A percentile compares a stretch with the other conserved stretches of the same genome.
phyloP scores from a whole-genome alignment of 1,140 invertebrate genomes.

The Chrysopa pallens region DNA sequence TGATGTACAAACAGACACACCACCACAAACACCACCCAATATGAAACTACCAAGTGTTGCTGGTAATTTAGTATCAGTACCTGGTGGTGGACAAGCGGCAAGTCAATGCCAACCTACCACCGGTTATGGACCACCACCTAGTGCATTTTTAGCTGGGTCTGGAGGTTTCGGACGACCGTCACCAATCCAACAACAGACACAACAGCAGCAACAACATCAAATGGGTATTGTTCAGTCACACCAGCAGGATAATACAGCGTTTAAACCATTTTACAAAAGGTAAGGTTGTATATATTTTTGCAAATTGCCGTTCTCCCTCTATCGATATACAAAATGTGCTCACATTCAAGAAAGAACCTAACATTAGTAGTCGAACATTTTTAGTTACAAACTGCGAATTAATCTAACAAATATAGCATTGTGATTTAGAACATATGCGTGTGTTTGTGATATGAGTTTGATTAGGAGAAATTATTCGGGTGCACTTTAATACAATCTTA shows the following conservation, averaged over 20 bases:
- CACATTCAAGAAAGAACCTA: no score
- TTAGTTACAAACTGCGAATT: no score
- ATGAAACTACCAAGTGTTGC: slow-evolving; percentile 67
- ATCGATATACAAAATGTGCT: no score
- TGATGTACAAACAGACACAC: slow-evolving; percentile 77
- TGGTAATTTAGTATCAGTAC: slow-evolving; percentile 35
- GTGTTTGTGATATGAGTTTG: no score
- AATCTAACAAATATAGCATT: no score
- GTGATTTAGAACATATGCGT: no score
- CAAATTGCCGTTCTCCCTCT: no score
- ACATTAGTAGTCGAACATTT: no score
- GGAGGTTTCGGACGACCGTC: slow-evolving; percentile 27
- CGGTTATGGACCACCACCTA: slow-evolving; percentile 8
- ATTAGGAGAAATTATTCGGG: no score
- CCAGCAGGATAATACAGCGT: slow-evolving; percentile 46
- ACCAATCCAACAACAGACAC: slow-evolving; percentile 30
- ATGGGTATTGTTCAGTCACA: slow-evolving; percentile 31
- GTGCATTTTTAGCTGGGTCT: slow-evolving; percentile 21
- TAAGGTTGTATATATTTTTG: no score
- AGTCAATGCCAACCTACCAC: slow-evolving; percentile 6
- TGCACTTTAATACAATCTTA: no score
- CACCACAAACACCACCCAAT: slow-evolving; percentile 80
- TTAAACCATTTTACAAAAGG: slow-evolving; percentile 81
- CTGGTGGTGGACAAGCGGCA: slow-evolving; percentile 14
- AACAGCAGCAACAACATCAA: slow-evolving; percentile 26